A percentile compares a stretch with the other conserved stretches of the same genome.
Evolutionary conservation across 1,140 invertebrate species (phyloP).

Genomic region (Panonychus citri): DNA sequence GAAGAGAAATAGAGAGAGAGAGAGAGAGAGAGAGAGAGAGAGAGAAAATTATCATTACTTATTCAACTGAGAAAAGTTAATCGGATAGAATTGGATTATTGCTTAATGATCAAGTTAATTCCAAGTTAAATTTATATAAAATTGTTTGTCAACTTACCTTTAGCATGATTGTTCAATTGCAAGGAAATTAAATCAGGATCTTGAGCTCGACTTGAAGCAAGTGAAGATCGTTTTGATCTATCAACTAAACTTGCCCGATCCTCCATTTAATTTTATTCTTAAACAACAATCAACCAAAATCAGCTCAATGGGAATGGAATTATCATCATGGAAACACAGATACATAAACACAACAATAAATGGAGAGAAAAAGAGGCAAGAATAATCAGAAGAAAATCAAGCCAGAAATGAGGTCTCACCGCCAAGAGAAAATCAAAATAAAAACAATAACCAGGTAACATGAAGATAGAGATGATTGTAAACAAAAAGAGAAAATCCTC

Average conservation of each 20-base stretch:
- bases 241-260: not conserved
- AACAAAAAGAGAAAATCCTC: too few species aligned
- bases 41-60: not conserved
- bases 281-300: too few species aligned
- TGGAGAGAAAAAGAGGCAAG: too few species aligned
- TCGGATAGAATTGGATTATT: not conserved
- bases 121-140: not conserved
- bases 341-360: too few species aligned
- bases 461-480: too few species aligned
- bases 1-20: not conserved
- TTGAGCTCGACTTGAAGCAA: conserved; percentile 8
- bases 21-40: not conserved
- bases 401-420: too few species aligned
- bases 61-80: not conserved
- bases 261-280: too few species aligned
- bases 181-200: conserved; percentile 9
- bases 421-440: too few species aligned
- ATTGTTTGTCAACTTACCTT: conserved; percentile 4
- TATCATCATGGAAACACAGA: too few species aligned
- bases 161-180: conserved; percentile 6
- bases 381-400: too few species aligned
- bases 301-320: too few species aligned
- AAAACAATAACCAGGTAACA: too few species aligned
- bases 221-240: conserved; percentile 10
- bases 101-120: not conserved